Evolutionary conservation across 1,140 invertebrate species (phyloP).

Genomic region (Adelges cooleyi): DNA sequence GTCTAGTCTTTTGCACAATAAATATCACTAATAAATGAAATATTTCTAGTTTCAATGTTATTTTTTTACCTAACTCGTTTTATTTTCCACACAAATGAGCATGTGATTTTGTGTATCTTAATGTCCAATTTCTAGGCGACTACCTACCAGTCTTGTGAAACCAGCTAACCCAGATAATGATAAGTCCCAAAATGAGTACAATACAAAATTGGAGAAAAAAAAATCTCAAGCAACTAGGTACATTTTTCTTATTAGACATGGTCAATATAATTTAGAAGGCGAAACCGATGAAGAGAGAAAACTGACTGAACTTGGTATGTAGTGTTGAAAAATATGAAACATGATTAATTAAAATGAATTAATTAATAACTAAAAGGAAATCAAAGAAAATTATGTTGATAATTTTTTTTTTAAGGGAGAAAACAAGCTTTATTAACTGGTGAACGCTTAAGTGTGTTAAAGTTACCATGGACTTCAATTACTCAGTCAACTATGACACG

Average conservation of each 20-base stretch:
- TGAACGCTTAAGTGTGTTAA: constrained; percentile 56
- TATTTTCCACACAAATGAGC: not conserved
- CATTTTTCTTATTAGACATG: constrained; percentile 85
- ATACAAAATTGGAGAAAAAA: constrained; percentile 32
- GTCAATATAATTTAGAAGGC: constrained; percentile 75
- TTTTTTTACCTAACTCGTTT: constrained; percentile 13
- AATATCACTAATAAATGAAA: constrained; percentile 14
- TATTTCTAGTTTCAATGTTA: not conserved
- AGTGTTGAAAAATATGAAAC: not conserved
- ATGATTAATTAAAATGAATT: too few relatives aligned
- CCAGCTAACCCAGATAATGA: constrained; percentile 42
- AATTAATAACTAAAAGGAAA: too few relatives aligned
- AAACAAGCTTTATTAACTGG: constrained; percentile 76
- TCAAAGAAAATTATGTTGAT: too few relatives aligned
- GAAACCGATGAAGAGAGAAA: constrained; percentile 58
- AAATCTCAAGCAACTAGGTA: constrained; percentile 65
- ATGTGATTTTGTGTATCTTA: constrained; percentile 21
- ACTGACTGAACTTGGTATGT: constrained; percentile 64
- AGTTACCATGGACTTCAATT: constrained; percentile 63
- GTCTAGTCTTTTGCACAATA: constrained; percentile 24
- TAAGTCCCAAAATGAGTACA: constrained; percentile 47
- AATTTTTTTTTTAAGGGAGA: constrained; percentile 53
- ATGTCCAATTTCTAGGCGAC: constrained; percentile 47
- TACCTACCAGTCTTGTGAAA: constrained; percentile 57
- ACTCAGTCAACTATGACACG: constrained; percentile 86